Base-by-base conservation (phyloP, 2,113 vertebrate species). In the Dipodomys spectabilis region DNA sequence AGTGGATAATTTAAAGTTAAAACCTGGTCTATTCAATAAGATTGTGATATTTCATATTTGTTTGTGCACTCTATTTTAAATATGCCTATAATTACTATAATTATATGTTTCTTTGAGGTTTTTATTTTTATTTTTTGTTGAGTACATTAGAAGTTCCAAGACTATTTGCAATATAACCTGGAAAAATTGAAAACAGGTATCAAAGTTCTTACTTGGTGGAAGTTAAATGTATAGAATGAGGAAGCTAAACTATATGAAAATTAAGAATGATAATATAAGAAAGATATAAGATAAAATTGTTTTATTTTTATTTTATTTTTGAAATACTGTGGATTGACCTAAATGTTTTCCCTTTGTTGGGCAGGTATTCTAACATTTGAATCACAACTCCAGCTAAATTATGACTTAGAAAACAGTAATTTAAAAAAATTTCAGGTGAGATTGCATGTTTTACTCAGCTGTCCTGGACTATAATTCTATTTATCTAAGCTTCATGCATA, bases 1-100 rank as follows among this genome's bases (percentile, higher is more conserved):
- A 18, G 8, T 20, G 82, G 39, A 60, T 78, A 69, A 80, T 35
- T 81, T 22, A 62, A 93, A 85, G 28, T 74, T 73, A 84, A 93
- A 88, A 81, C 30, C 4, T 86, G 35, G 67, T 75, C 45, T 49
- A 23, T 18, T 62, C 27, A 90, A 84, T 15, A 79, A 88, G 74
- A 88, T 28, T 4, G 15, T 27, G 88, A 71, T 35, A 3, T 79
- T 73, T 93, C 5, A 65, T 25, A 91, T 49, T 69, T 74, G n/a
- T 53, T 94, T 28, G 0, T 27, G 25, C 28, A 44, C 5, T 83
- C 25, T 67, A 60, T 68, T 53, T 81, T 84, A 67, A 12, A 30
- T 71, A 35, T 84, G 15, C 22, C 45, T 30, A 57, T 25, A 90
- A 74, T 35, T 85, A 75, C 69, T 10, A 8, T 74, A 60, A 27